Base-by-base conservation (phyloP, 2,888 invertebrate genomes). In the Drosophila formosana region DNA sequence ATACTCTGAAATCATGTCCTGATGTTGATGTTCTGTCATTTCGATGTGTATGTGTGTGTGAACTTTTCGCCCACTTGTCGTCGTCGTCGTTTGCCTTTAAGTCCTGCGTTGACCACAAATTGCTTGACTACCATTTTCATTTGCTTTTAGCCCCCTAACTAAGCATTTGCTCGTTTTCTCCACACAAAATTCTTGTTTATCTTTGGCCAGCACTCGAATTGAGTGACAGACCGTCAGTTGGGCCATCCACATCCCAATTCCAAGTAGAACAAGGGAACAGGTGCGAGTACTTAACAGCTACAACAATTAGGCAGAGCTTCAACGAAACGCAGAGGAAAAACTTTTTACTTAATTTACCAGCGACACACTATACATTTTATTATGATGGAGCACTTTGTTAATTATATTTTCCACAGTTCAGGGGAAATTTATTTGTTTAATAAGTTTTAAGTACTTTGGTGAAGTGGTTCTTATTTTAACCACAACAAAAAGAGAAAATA, bases 71-170 rank as follows among this genome's bases (percentile, higher is more conserved):
- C 47, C 26, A 39, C 46, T 39, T 66, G 43, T 66, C 63, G 28
- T 43, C 55, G 23, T 61, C 32, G 30, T 67, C 65, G 57, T 65
- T 70, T 64, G 78, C 68, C 74, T 76, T 77, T 57, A 73, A 63
- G 67, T 78, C 66, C 69, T 53, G 58, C 62, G 68, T 86, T 82
- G 83, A 77, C 89, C 89, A 65, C 80, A 88, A 77, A 89, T 85
- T 80, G 83, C 89, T 88, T 66, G 73, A 66, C 82, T 78, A 78
- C 80, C 71, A 70, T 85, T 79, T 80, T 75, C 80, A 70, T 80
- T 80, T 89, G 89, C 72, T 74, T 72, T 82, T 74, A 77, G 83
- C 86, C 61, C 41, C 50, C 67, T 37, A 75, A 78, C 69, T 69
- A 85, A 88, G 70, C 68, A 70, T 84, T 81, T 71, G 51, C 45